A percentile compares a stretch with the other conserved stretches of the same genome.
Evolutionary conservation across 2,113 vertebrate species (phyloP).

Genomic region (Antechinus flavipes): DNA sequence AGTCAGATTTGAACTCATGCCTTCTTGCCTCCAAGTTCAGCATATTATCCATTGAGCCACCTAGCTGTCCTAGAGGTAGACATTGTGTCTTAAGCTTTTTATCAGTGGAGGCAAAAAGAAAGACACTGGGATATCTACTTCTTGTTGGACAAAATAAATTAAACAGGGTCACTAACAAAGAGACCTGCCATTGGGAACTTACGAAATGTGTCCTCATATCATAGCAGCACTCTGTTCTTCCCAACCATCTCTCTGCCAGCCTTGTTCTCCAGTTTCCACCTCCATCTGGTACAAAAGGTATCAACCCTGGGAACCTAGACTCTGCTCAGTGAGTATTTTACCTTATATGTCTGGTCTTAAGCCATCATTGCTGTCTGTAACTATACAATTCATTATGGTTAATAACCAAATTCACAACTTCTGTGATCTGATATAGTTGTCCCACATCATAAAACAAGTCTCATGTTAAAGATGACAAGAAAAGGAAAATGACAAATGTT

Average conservation of each 20-base stretch:
- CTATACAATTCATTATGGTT: neutral
- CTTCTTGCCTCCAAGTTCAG: neutral
- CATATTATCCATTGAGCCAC: neutral
- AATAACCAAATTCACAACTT: neutral
- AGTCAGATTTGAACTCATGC: neutral
- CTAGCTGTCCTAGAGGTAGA: neutral
- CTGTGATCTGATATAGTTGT: neutral
- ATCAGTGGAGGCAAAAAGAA: neutral
- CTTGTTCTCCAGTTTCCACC: neutral
- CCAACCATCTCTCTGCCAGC: neutral
- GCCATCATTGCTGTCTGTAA: neutral
- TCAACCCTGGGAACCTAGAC: neutral
- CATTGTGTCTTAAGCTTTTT: neutral
- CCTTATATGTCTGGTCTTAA: neutral
- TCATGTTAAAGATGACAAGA: neutral
- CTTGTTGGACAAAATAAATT: neutral
- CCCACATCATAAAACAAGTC: neutral
- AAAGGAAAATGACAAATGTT: neutral
- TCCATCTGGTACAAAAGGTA: neutral
- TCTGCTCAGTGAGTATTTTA: neutral
- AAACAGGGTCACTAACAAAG: neutral
- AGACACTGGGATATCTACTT: neutral
- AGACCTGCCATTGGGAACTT: neutral
- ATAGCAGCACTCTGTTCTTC: neutral
- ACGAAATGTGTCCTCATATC: neutral